Evolutionary conservation across 2,113 vertebrate species (phyloP).

Genomic region (Gallinago media): DNA sequence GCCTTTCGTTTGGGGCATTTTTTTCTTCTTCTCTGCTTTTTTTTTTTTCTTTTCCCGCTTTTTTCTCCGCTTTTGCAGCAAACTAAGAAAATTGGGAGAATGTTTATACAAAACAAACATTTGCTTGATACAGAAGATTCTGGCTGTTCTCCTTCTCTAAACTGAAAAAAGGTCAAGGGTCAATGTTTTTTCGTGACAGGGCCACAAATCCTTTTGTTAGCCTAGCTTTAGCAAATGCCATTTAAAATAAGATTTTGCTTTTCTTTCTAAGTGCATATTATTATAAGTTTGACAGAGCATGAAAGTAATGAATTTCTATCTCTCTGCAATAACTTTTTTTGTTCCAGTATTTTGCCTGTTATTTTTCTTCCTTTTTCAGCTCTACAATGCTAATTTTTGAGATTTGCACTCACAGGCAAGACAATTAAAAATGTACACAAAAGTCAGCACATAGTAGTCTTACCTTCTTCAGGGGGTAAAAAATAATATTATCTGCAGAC

Average conservation of each 20-base stretch:
- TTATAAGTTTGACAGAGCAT: conserved; percentile 56
- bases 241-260: conserved; percentile 76
- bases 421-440: neutral
- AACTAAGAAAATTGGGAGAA: conserved; percentile 49
- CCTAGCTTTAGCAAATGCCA: conserved; percentile 55
- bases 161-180: conserved; percentile 84
- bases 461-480: neutral
- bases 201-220: conserved; percentile 80
- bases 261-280: conserved; percentile 49
- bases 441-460: neutral
- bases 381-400: neutral
- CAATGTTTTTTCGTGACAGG: conserved; percentile 79
- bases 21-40: neutral
- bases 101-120: conserved; percentile 56
- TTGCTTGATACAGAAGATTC: conserved; percentile 56
- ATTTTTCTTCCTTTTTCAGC: neutral
- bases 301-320: conserved; percentile 56
- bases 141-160: conserved; percentile 70
- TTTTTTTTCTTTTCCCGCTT: too few species aligned
- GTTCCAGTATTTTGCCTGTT: neutral
- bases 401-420: neutral
- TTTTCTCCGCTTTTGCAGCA: neutral
- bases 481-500: neutral
- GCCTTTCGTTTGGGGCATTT: neutral
- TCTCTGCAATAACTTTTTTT: conserved; percentile 33